Conservation (phyloP, 2,797 vertebrate species). For the Alauda arvensis region DNA sequence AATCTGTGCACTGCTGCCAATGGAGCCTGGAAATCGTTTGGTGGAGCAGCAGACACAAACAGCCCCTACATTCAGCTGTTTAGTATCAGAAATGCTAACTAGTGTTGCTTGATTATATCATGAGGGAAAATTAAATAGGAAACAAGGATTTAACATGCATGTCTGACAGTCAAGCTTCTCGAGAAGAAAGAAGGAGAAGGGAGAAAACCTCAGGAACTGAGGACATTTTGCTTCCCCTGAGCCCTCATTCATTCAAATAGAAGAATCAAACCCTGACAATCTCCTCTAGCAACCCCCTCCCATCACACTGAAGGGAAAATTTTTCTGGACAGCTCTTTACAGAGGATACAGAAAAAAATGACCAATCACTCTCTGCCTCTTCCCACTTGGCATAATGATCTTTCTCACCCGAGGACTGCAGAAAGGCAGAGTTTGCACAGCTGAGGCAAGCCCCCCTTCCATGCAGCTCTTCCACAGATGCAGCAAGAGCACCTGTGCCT, state of each 20-base stretch:
- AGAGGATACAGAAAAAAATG: not conserved
- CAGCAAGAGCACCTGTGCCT: not conserved
- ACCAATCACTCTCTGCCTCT: not conserved
- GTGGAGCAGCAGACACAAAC: not conserved
- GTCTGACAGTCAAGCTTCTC: not conserved
- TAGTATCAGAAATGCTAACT: not conserved
- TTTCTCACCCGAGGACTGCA: not conserved
- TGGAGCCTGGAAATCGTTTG: not conserved
- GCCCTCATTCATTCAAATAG: not conserved
- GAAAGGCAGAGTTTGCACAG: not conserved
- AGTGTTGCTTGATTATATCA: not conserved
- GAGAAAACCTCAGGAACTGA: not conserved
- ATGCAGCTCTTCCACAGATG: not conserved
- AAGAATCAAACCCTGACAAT: not conserved
- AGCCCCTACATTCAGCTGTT: not conserved
- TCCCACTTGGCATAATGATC: not conserved
- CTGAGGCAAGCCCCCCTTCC: not conserved
- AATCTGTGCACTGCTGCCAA: not conserved
- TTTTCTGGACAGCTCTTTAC: not conserved
- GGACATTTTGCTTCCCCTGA: not conserved
- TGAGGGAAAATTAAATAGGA: not conserved
- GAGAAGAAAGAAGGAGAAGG: not conserved
- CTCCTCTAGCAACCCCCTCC: not conserved
- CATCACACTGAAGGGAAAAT: rapidly evolving
- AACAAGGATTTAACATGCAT: not conserved